Conservation (phyloP, 2,888 invertebrate genomes). For the Chalcis sispes region DNA sequence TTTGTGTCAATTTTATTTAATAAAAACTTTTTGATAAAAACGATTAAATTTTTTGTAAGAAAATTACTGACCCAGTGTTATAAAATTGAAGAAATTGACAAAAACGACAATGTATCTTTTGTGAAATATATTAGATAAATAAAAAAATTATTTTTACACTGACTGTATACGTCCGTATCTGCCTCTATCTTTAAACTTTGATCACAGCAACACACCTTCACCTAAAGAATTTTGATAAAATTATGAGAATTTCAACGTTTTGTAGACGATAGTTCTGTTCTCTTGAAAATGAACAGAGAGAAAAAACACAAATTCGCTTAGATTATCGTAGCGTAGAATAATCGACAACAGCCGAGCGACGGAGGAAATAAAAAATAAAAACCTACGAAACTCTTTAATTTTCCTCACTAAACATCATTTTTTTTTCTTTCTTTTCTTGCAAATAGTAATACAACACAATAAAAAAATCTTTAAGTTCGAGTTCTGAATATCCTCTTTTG, state of each 20-base stretch:
- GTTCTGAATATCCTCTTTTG: conserved; percentile 55
- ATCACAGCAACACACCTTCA: conserved; percentile 39
- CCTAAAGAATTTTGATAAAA: conserved; percentile 20
- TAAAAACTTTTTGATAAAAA: conserved; percentile 1
- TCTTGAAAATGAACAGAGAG: conserved; percentile 1
- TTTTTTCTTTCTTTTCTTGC: conserved; percentile 56
- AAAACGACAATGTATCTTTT: conserved; percentile 7
- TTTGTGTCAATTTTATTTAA: not conserved
- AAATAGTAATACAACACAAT: conserved; percentile 58
- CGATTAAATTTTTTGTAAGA: conserved; percentile 8
- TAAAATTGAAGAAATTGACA: not conserved
- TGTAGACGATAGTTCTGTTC: not conserved
- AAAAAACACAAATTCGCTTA: conserved; percentile 6
- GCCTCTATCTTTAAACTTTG: conserved; percentile 29
- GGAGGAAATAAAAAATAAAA: conserved; percentile 49
- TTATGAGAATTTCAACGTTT: conserved; percentile 11
- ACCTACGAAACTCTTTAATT: conserved; percentile 49
- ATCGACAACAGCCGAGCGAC: conserved; percentile 3
- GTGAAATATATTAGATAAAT: conserved; percentile 35
- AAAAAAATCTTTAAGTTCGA: conserved; percentile 57
- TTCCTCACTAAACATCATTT: conserved; percentile 55
- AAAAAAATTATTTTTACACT: conserved; percentile 43
- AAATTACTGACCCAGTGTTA: not conserved
- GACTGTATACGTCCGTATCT: conserved; percentile 36
- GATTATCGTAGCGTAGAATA: not conserved